These are phyloP conservation scores for Suillia variegata DNA, from an alignment of 2,888 invertebrate species.

Conservation along the genomic window DNA sequence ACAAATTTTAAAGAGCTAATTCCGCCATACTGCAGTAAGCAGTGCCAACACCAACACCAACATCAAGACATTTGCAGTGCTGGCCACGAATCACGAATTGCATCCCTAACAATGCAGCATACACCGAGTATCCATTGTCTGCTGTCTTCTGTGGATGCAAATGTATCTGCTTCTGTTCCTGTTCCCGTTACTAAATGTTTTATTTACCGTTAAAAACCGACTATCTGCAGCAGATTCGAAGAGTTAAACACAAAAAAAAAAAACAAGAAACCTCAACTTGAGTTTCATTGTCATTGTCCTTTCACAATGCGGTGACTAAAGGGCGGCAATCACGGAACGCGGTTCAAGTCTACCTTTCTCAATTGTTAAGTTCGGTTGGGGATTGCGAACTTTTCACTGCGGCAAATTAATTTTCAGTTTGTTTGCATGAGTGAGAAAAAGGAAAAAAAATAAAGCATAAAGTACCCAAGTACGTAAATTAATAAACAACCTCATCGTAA, in stretches of 20 bases:
- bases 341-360: neutral
- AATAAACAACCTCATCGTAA: too few species aligned
- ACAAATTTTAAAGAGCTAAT: conserved; percentile 21
- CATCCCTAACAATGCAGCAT: conserved; percentile 12
- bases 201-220: conserved; percentile 12
- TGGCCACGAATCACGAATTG: too few species aligned
- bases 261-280: too few species aligned
- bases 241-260: neutral
- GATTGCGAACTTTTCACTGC: neutral
- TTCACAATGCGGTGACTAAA: neutral
- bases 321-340: neutral
- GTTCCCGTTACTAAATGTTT: conserved; percentile 3
- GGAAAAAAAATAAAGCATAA: too few species aligned
- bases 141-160: neutral
- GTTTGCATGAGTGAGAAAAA: neutral
- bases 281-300: neutral
- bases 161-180: neutral
- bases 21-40: neutral
- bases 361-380: too few species aligned
- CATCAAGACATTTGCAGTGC: neutral
- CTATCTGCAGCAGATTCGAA: neutral
- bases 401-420: neutral
- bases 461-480: too few species aligned
- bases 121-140: neutral
- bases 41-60: too few species aligned